Evolutionary conservation across 2,797 vertebrate species (phyloP).

Genomic region (Sebastes cheni): DNA sequence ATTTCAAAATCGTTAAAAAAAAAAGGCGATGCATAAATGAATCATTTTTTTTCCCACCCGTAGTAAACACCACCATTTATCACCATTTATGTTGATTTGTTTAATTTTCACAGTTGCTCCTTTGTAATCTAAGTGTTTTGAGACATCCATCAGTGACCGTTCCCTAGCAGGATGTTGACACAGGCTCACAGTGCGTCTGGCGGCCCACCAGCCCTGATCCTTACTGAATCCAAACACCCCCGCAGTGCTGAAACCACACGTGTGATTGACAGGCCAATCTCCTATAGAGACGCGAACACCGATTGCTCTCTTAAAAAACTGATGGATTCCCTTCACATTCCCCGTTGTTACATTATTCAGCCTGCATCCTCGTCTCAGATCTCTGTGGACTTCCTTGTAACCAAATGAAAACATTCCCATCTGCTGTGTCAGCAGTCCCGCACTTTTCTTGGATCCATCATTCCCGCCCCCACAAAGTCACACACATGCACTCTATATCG

Average conservation of each 20-base stretch:
- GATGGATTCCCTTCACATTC: slow-evolving; percentile 35
- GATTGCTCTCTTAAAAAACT: slow-evolving; percentile 42
- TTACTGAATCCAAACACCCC: slow-evolving; percentile 42
- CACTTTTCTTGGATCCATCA: slow-evolving; percentile 62
- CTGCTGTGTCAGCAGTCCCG: slow-evolving; percentile 70
- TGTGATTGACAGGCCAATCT: slow-evolving; percentile 58
- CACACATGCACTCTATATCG: slow-evolving; percentile 20
- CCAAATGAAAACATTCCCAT: slow-evolving; percentile 76
- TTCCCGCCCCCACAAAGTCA: slow-evolving; percentile 52
- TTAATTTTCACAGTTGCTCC: neutral
- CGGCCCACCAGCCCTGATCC: slow-evolving; percentile 32
- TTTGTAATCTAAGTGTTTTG: neutral
- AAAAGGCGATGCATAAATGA: no score
- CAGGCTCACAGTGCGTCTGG: slow-evolving; percentile 36
- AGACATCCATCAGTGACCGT: slow-evolving; percentile 1
- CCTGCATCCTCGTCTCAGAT: slow-evolving; percentile 44
- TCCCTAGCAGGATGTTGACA: slow-evolving; percentile 35
- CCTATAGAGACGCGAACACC: slow-evolving; percentile 4
- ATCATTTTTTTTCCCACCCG: rapidly evolving
- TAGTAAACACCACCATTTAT: slow-evolving; percentile 6
- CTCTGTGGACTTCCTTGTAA: slow-evolving; percentile 62
- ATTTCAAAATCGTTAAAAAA: no score
- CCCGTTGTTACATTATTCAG: slow-evolving; percentile 37
- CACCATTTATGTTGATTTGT: neutral
- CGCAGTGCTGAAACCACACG: slow-evolving; percentile 15